Percentiles rank a stretch among this genome's conserved stretches.
These are phyloP conservation scores for Ceyx erithaca DNA, from an alignment of 2,797 vertebrate genomes.

Conservation along the genomic window DNA sequence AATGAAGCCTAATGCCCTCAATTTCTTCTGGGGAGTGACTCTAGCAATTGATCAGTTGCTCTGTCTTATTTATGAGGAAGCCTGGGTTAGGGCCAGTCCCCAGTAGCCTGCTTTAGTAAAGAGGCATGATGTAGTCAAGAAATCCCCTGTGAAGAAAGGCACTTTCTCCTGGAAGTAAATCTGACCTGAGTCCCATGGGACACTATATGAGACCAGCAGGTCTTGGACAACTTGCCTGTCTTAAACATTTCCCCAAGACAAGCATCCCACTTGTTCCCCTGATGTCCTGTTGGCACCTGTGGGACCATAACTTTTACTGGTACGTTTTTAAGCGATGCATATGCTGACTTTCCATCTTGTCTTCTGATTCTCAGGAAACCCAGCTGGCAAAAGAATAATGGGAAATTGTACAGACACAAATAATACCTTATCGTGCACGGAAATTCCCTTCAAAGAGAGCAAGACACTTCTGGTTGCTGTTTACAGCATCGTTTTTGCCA, in stretches of 20 bases:
- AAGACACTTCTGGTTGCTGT: slow-evolving; percentile 74
- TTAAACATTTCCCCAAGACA: not conserved
- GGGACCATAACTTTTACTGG: not conserved
- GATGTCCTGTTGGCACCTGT: not conserved
- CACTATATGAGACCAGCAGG: not conserved
- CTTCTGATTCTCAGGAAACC: slow-evolving; percentile 57
- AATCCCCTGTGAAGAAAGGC: not conserved
- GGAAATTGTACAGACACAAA: not conserved
- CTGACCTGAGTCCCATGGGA: not conserved
- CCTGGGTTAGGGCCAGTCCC: not conserved
- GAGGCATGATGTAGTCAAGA: not conserved
- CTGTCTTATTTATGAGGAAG: not conserved
- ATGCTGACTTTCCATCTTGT: not conserved
- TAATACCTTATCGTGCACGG: slow-evolving; percentile 3
- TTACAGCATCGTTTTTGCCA: slow-evolving; percentile 80
- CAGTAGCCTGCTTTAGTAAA: not conserved
- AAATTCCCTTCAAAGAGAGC: slow-evolving; percentile 58
- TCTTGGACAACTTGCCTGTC: not conserved
- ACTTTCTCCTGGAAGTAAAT: not conserved
- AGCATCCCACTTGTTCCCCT: not conserved
- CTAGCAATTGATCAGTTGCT: not conserved
- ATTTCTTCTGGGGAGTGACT: not conserved
- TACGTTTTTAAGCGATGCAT: not conserved
- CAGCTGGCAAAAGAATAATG: not conserved
- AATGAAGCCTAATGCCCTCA: not conserved